Base-by-base conservation (phyloP, 64 coral and sea anemone genomes). In the Porites australiensis region DNA sequence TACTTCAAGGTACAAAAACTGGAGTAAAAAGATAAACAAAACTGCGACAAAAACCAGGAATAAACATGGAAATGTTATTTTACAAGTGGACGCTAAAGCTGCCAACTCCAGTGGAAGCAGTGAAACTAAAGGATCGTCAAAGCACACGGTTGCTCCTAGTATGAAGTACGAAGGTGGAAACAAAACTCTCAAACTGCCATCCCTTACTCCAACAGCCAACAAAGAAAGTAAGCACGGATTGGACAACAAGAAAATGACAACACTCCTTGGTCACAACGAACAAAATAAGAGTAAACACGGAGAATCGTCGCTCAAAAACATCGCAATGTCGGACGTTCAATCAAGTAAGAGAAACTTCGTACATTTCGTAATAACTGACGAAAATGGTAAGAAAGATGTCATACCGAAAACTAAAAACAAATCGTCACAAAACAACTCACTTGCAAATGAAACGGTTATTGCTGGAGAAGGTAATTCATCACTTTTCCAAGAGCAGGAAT, bases 41-140 rank as follows among this genome's bases (percentile, higher is more conserved):
- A 58, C 8, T 58, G 16, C 59, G 4, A 13, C 20, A 66, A 83
- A 66, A 66, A 45, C 14, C 19, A 65, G 57, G 80, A 83, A 83
- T 44, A 64, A 83, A 66, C 60, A 83, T 66, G 80, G 46, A 19
- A 61, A 67, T 20, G 15, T 47, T 66, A 63, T 83, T 66, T 63
- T 83, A 16, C 44, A 83, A n/a, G 80, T 6, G 19, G 80, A 66
- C 9, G 46, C 80, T 66, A 65, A 65, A 61, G 6, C 45, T 47
- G 0, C 50, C 8, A 64, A 13, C 22, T 47, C 43, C 5, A 20
- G 14, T 64, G 14, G 50, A 83, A 64, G 15, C 15, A 66, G n/a
- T 83, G 80, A 18, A 6, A 50, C 58, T 20, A 37, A 66, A 44
- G 43, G 19, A 20, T 66, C 61, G 3, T 16, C 45, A 50, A 65